Base-by-base conservation (phyloP, 2,113 vertebrate genomes). In the Nerophis lumbriciformis region DNA sequence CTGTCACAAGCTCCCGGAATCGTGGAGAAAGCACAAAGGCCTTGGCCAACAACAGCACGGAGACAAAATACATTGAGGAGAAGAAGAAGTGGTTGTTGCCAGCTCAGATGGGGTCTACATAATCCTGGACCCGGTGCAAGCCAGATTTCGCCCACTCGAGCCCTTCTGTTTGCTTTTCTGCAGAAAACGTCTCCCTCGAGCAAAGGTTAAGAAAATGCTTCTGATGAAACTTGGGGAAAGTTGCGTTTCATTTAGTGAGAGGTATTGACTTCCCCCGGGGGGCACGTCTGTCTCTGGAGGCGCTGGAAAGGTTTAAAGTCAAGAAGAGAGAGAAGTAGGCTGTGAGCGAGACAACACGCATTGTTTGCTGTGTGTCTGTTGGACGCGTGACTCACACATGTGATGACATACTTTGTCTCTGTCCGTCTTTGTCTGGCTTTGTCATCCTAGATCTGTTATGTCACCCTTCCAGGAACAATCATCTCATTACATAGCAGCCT, bases 51-150 rank as follows among this genome's bases (percentile, higher is more conserved):
- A 92, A 92, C 72, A 90, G 91, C 66, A 88, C 94, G 69, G 84
- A 88, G 83, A 83, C 93, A 54, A 94, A 89, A 85, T 90, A 85
- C 71, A 90, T 88, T 0, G 19, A 19, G 19, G 19, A 19, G 19
- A 83, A 90, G 2, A 82, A 76, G 62, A 91, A 93, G 76, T 93
- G 92, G 90, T 94, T 76, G 89, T 85, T 1, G 88, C 92, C 88
- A 92, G 93, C 86, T 91, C 28, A 28, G 28, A 28, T 28, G 28
- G 28, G 28, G 28, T 2, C 28, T 28, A 28, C 28, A 28, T 28
- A 28, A 28, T 28, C 28, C 28, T 1, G 19, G 19, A 1, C 82
- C 81, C 87, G 6, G 81, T 87, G 92, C 93, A 84, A 88, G 93
- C 80, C 85, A 82, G 79, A 75, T 74, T 63, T 79, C 76, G 69